Evolutionary conservation across 23 tunicate genomes (phyloP), one percentile per base, ranked within the genome.

Genomic region (Halocynthia aurantium): DNA sequence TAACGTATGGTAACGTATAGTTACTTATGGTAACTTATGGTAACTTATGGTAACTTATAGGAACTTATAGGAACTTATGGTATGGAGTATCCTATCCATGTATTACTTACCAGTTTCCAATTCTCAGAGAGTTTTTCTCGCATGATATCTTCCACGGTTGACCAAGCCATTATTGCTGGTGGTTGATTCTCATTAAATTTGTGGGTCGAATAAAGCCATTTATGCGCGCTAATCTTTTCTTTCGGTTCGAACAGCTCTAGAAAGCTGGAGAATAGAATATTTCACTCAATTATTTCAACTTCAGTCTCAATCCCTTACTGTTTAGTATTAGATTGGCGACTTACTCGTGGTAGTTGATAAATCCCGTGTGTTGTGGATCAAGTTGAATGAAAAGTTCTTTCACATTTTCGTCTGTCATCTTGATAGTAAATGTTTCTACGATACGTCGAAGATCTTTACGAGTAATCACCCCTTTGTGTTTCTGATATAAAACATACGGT

Each of bases 281-380:
- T 31, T 4, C 44, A 31, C 44, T 31, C 44, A 31, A 31, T 31
- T n/a, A n/a, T n/a, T n/a, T n/a, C n/a, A n/a, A n/a, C n/a, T n/a
- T n/a, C n/a, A n/a, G n/a, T n/a, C n/a, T n/a, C n/a, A n/a, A n/a
- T n/a, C n/a, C 44, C 44, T 31, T 31, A 4, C 44, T 31, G 44
- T 31, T 31, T 4, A 31, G 44, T 15, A 60, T 1, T 15, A 15
- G 17, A 2, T 15, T 17, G n/a, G 64, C 18, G 56, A 51, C 85
- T 11, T 55, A 90, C 98, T 77, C 79, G 82, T 92, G 98, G 61
- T 86, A 92, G 50, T 79, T 69, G 63, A 92, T 92, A 49, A 82
- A 70, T 52, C 98, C 98, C 31, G 91, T 86, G 67, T 92, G 92
- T 63, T 86, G 77, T 5, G 92, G 92, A 79, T 86, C 98, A 8